Base-by-base conservation (phyloP, 2,113 vertebrate genomes). In the Neolamprologus cancellatus region DNA sequence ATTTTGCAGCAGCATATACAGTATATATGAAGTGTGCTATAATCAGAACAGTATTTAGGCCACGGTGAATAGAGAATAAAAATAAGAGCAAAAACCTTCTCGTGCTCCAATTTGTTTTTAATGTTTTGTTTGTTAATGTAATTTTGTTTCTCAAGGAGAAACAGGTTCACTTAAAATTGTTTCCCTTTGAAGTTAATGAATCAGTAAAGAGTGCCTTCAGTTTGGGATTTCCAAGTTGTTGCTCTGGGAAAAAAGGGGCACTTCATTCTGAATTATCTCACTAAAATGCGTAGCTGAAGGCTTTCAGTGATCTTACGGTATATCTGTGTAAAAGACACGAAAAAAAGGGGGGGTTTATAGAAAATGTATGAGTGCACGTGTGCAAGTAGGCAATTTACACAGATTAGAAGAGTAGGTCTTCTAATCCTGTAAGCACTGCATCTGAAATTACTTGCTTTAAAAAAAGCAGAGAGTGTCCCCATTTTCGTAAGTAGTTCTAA, bases 401-500 rank as follows among this genome's bases (percentile, higher is more conserved):
- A 88, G 89, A 91, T 92, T 88, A 91, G 50, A 84, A 25, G 46
- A 84, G 78, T 81, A 88, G 87, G 83, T 54, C 85, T 84, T 76
- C 78, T 90, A 92, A 91, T 93, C 88, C 76, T 54, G 82, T 86
- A 86, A 88, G 64, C 71, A 80, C 59, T 80, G 84, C 88, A 79
- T 90, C 79, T 87, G 74, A 91, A 92, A 89, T 88, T 28, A 87
- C 87, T 90, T 78, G 20, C 52, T 25, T 59, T 57, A 87, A 83
- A 64, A 82, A 87, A 90, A 89, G 84, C 46, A 20, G 55, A 89
- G 88, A 86, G 89, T 91, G 90, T 87, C 89, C 95, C 89, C 83
- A 87, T 94, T 94, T 93, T 93, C 88, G 82, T 92, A 93, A 94
- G 94, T 91, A 94, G 87, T 91, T 90, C 92, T 94, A 94, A 94